A percentile compares a stretch with the other conserved stretches of the same genome.
Evolutionary conservation across 2,113 vertebrate genomes (phyloP).

Genomic region (Catharus bicknelli): DNA sequence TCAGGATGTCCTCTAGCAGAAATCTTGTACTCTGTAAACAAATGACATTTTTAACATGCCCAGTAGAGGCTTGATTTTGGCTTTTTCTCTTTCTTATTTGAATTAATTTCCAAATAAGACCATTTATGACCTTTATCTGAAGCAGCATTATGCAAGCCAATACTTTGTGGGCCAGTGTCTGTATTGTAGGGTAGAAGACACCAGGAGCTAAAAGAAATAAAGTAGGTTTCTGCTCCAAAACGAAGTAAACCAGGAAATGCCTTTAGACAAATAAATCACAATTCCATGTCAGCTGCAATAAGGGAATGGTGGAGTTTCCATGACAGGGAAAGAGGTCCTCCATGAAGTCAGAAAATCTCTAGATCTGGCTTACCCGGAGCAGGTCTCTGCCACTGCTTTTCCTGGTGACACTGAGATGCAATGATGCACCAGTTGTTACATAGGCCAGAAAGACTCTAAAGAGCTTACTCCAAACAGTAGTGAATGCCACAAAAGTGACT

Average conservation of each 20-base stretch:
- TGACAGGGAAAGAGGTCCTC: background rate
- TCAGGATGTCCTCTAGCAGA: conserved; percentile 58
- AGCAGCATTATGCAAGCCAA: conserved; percentile 40
- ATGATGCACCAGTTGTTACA: background rate
- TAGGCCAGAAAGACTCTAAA: background rate
- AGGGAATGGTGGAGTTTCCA: background rate
- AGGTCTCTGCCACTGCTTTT: background rate
- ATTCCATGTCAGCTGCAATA: conserved; percentile 8
- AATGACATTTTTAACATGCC: conserved; percentile 72
- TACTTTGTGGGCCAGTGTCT: background rate
- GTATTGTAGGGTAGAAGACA: conserved; percentile 16
- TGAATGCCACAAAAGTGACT: background rate
- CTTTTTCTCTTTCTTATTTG: conserved; percentile 30
- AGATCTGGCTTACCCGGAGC: background rate
- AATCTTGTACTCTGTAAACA: conserved; percentile 45
- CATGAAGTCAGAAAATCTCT: background rate
- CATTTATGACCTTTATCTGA: conserved; percentile 67
- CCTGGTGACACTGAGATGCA: background rate
- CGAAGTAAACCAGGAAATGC: conserved; percentile 33
- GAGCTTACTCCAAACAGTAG: background rate
- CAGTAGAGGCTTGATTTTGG: conserved; percentile 55
- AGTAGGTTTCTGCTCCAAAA: conserved; percentile 24
- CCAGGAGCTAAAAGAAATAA: conserved; percentile 27
- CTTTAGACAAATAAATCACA: conserved; percentile 52
- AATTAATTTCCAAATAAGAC: conserved; percentile 68